Evolutionary conservation across 2,888 invertebrate species (phyloP), one percentile per base, ranked within the genome.

Genomic region (Matsumyia berberina): DNA sequence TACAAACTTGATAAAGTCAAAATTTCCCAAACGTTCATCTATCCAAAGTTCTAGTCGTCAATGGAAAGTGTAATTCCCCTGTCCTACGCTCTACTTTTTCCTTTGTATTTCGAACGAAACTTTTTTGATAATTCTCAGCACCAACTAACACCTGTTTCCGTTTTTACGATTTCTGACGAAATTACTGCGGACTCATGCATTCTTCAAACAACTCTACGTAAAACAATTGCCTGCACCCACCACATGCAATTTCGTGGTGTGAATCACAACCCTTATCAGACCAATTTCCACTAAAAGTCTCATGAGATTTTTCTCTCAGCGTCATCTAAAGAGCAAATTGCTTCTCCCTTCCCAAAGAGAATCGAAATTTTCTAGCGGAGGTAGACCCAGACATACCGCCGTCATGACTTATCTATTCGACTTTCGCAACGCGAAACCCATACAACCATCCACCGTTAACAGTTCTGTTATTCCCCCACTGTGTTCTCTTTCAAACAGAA

Each of bases 341-440:
- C 7, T 35, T 35, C 11, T 29, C 8, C n/a, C 55, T 11, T 7
- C 3, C 2, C 0, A 1, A 55, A 6, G 31, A 3, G 11, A 55
- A 12, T 57, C 74, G 0, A 1, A 39, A n/a, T 17, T 44, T 53
- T 67, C 67, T 49, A 12, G 55, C 58, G 31, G 39, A 57, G 49
- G 73, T 49, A 83, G 83, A n/a, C n/a, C n/a, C n/a, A n/a, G n/a
- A 78, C 78, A 73, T 17, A 57, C 39, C 60, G 79, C 79, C 83
- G 79, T 79, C 83, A 73, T 46, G 46, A 62, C 39, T 35, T 39
- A 62, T 72, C 42, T 72, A 11, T 31, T 3, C 60, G 17, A 42
- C 24, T 9, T 33, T 33, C 12, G 12, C 42, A 42, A 12, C 15
- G n/a, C 15, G n/a, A 29, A 67, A 29, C 51, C 51, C 29, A 37